These are phyloP conservation scores for Diarsia rubi DNA, from an alignment of 2,888 invertebrate genomes.

Conservation along the genomic window DNA sequence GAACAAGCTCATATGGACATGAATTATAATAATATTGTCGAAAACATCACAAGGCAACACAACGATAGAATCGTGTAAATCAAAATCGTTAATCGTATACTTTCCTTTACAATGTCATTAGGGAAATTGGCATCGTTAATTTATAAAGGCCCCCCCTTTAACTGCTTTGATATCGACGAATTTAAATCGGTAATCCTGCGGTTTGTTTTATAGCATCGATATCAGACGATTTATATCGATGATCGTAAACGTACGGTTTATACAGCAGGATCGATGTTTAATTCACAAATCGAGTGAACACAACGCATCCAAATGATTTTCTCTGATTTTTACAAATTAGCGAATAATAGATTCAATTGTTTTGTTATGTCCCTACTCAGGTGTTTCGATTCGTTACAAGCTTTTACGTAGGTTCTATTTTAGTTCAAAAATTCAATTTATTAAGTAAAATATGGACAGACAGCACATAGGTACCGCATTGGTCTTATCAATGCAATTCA, in stretches of 20 bases:
- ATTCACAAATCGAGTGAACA: slow-evolving; percentile 73
- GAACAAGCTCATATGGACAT: neutral
- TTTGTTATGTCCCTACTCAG: slow-evolving; percentile 8
- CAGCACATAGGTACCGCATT: neutral
- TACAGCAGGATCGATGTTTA: slow-evolving; percentile 77
- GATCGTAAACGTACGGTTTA: slow-evolving; percentile 75
- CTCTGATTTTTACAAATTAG: slow-evolving; percentile 15
- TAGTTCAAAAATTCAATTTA: neutral
- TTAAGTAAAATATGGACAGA: neutral
- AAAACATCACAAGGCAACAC: slow-evolving; percentile 44
- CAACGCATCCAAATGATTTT: slow-evolving; percentile 27
- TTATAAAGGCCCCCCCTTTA: slow-evolving; percentile 86
- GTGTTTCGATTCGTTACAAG: neutral
- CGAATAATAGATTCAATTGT: slow-evolving; percentile 4
- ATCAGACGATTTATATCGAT: slow-evolving; percentile 84
- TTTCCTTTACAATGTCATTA: slow-evolving; percentile 90
- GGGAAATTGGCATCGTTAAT: slow-evolving; percentile 89
- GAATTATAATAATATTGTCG: slow-evolving; percentile 15
- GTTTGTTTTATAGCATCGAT: slow-evolving; percentile 88
- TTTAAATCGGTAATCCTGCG: slow-evolving; percentile 88
- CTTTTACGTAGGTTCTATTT: neutral
- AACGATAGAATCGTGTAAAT: slow-evolving; percentile 79
- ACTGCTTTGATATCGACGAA: slow-evolving; percentile 87
- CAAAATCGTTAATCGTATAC: slow-evolving; percentile 84
- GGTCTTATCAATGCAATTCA: neutral